phyloP scores from a whole-genome alignment of 2,113 vertebrate species.

The Brachyistius frenatus region DNA sequence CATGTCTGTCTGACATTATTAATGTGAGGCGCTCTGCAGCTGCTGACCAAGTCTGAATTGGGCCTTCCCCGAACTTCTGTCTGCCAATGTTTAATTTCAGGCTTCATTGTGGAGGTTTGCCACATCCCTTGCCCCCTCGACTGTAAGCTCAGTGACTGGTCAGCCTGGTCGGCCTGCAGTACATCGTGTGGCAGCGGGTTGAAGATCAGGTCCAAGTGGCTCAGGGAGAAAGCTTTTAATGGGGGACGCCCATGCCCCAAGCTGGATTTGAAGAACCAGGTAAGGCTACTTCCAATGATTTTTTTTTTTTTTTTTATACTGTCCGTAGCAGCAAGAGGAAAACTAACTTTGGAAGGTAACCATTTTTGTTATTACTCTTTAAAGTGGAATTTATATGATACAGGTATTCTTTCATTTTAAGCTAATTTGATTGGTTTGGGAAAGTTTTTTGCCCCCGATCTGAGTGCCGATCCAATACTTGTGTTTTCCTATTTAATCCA shows the following conservation, averaged over 20 bases:
- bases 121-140: constrained; percentile 93
- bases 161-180: constrained; percentile 93
- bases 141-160: constrained; percentile 97
- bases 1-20: constrained; percentile 52
- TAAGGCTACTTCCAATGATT: constrained; percentile 73
- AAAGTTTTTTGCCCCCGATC: no score
- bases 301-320: no score
- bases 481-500: no score
- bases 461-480: no score
- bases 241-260: constrained; percentile 95
- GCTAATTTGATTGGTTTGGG: no score
- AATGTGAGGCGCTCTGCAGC: constrained; percentile 38
- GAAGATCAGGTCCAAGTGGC: constrained; percentile 92
- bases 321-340: background rate
- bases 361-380: background rate
- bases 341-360: constrained; percentile 2
- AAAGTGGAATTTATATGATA: background rate
- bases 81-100: constrained; percentile 81
- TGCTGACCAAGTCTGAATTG: constrained; percentile 48
- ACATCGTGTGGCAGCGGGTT: constrained; percentile 91
- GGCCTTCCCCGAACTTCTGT: constrained; percentile 20
- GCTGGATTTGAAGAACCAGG: constrained; percentile 98
- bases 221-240: constrained; percentile 96
- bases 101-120: constrained; percentile 91
- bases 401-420: no score